Evolutionary conservation across 2,113 vertebrate species (phyloP), one percentile per base, ranked within the genome.

Genomic region (Lophius piscatorius): DNA sequence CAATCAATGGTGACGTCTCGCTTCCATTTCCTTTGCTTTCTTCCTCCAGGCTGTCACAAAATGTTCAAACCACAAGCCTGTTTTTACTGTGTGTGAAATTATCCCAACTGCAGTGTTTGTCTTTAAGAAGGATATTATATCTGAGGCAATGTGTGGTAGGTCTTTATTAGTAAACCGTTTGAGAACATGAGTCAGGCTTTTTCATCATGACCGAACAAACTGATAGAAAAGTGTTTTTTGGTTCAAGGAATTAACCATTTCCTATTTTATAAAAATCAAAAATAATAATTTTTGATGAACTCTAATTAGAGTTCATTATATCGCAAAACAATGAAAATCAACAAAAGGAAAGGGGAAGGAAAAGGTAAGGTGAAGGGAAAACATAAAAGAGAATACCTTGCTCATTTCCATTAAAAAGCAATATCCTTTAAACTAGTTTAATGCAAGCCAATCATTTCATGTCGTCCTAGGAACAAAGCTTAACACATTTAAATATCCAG

Each of bases 401-500:
- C n/a, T n/a, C n/a, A 50, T 24, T 21, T n/a, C 14, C 3, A 12
- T 40, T 24, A 12, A 49, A 38, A 11, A 38, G 33, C 6, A 64
- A 17, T 18, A 29, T n/a, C n/a, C n/a, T n/a, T n/a, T n/a, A n/a
- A n/a, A n/a, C n/a, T 29, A 20, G 8, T 26, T 59, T 21, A 62
- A 57, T n/a, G 46, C 40, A 5, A 63, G 26, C 17, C 50, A 70
- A 65, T 29, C 51, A 74, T 72, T 74, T 63, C 33, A 47, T 76
- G 50, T 63, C 40, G 17, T 59, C 49, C 29, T 17, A 29, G 57
- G 51, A 82, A 70, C 56, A 76, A 78, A 80, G 63, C 39, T 45
- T 22, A 46, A 28, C 47, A 22, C 35, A 42, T 69, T 84, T 17
- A 76, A 84, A 80, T 76, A 87, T 81, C 80, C 56, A 78, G 48